Conservation (phyloP, 2,797 vertebrate genomes). For the Enoplosus armatus region DNA sequence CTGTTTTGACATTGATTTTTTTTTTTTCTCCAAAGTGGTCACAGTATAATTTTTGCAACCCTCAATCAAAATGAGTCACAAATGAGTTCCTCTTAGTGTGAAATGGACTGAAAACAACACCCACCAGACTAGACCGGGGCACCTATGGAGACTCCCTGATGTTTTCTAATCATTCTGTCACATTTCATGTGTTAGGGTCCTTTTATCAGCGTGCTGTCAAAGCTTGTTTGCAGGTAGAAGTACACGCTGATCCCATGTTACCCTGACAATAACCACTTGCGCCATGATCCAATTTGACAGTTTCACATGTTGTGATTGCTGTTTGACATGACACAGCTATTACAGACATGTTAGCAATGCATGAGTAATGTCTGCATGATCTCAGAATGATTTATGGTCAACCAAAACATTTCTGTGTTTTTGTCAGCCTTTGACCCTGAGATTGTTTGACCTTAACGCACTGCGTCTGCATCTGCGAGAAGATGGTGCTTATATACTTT, state of each 20-base stretch:
- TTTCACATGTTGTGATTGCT: slow-evolving; percentile 45
- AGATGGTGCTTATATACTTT: slow-evolving; percentile 7
- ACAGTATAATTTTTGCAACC: slow-evolving; percentile 36
- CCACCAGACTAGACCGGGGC: background rate
- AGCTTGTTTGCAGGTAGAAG: slow-evolving; percentile 37
- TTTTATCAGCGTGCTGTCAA: slow-evolving; percentile 13
- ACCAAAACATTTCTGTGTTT: slow-evolving; percentile 1
- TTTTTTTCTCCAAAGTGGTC: slow-evolving; percentile 36
- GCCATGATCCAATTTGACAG: slow-evolving; percentile 19
- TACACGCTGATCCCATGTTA: slow-evolving; percentile 17
- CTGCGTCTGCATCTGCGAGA: slow-evolving; percentile 9
- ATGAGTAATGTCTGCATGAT: slow-evolving; percentile 11
- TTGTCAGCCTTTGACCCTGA: slow-evolving; percentile 16
- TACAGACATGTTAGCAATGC: background rate
- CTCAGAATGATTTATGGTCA: slow-evolving; percentile 7
- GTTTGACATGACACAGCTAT: slow-evolving; percentile 10
- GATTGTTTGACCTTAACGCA: slow-evolving; percentile 33
- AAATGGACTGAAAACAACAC: slow-evolving; percentile 57
- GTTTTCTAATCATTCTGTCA: slow-evolving; percentile 42
- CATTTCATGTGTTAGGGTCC: slow-evolving; percentile 16
- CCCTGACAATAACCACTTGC: slow-evolving; percentile 23
- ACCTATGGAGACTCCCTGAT: slow-evolving; percentile 16
- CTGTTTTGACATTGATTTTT: slow-evolving; percentile 23
- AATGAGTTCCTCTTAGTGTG: slow-evolving; percentile 58
- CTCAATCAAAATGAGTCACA: slow-evolving; percentile 56